A percentile compares a stretch with the other conserved stretches of the same genome.
phyloP scores from a whole-genome alignment of 2,888 invertebrate species.

The Temnothorax rugatulus region DNA sequence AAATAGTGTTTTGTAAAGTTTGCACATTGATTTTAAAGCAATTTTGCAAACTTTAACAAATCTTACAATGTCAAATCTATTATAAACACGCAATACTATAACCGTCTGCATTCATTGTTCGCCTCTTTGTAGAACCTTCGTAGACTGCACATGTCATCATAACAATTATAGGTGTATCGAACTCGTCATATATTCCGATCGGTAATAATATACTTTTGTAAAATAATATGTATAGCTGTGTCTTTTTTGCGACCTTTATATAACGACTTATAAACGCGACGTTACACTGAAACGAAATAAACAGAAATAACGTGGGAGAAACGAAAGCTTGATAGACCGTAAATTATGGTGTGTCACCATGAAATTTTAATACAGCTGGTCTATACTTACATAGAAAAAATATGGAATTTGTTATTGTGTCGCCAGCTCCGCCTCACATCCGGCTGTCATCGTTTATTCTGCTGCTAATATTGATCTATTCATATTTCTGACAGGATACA shows the following conservation, averaged over 20 bases:
- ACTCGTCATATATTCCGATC: conserved; percentile 13
- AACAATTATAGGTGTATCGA: conserved; percentile 11
- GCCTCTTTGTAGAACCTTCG: background rate
- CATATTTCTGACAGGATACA: background rate
- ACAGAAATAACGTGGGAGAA: background rate
- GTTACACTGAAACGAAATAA: background rate
- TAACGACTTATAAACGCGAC: background rate
- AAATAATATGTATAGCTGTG: background rate
- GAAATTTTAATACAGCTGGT: conserved; percentile 20
- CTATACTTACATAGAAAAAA: conserved; percentile 7
- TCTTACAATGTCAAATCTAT: background rate
- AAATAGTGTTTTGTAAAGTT: background rate
- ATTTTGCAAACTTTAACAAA: background rate
- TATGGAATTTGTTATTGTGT: conserved; percentile 4
- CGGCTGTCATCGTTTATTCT: background rate
- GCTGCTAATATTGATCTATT: background rate
- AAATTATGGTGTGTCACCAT: conserved; percentile 30
- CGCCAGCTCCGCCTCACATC: background rate
- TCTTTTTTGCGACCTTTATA: background rate
- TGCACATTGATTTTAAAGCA: background rate
- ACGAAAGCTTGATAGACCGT: background rate
- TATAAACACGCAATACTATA: background rate
- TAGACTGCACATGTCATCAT: background rate
- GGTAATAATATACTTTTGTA: conserved; percentile 13
- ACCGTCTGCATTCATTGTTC: background rate